Base-by-base conservation (phyloP, 2,888 invertebrate species). In the Tupiocoris notatus region DNA sequence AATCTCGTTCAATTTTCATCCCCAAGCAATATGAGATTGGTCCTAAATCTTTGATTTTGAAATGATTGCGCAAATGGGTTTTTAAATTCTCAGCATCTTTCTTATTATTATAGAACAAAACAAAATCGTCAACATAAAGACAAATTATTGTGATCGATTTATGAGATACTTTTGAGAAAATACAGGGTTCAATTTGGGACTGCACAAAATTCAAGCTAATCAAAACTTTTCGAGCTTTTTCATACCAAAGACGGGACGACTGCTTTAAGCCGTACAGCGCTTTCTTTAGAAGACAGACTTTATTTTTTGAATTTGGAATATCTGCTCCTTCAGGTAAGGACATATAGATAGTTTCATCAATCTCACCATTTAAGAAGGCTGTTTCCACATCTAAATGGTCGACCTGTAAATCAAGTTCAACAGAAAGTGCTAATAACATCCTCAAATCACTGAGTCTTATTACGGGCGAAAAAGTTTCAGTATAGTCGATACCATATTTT, bases 221-320 rank as follows among this genome's bases (percentile, higher is more conserved):
- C 2, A 82, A 64, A 77, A 81, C 82, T 12, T 78, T 61, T 17
- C 75, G 79, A 76, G 83, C 81, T 16, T 79, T 77, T 21, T 79
- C 76, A 77, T 83, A 82, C 83, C 83, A 84, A 59, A 81, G 81
- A 59, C 83, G 70, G 7, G 83, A 81, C 12, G 82, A 80, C 78
- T 84, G 83, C 73, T 83, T 83, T 1, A 84, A 79, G 7, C 83
- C 83, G 79, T 84, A 84, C 20, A 84, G 59, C 67, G 82, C 81
- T 75, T 79, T 80, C 22, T 80, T 80, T n/a, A 84, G 77, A 57
- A 80, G 79, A 75, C 83, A 84, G 1, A 83, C 82, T 22, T 74
- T 58, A 16, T 67, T 66, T 1, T 80, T 78, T n/a, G 66, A 66
- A 39, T 20, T 39, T n/a, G 80, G 81, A 76, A 82, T 81, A 17